These are phyloP conservation scores for Hyperopisus bebe DNA, from an alignment of 2,113 vertebrate genomes.

Conservation along the genomic window DNA sequence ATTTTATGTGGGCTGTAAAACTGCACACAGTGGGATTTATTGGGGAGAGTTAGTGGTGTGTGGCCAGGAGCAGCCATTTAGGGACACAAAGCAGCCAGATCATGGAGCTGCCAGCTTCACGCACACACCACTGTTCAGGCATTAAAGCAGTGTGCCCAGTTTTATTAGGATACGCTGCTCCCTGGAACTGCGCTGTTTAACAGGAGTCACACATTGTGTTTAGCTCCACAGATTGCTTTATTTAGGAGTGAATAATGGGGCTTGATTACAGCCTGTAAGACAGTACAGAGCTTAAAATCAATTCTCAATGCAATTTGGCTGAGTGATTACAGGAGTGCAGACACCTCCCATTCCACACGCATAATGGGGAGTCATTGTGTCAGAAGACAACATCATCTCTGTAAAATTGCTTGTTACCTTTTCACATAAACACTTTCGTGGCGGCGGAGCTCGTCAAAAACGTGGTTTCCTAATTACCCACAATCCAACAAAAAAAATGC, in stretches of 20 bases:
- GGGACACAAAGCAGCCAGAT: background rate
- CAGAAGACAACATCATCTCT: slow-evolving; percentile 57
- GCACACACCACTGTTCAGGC: slow-evolving; percentile 1
- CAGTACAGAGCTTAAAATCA: slow-evolving; percentile 60
- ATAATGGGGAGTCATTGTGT: slow-evolving; percentile 53
- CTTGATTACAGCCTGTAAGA: slow-evolving; percentile 62
- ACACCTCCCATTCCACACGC: slow-evolving; percentile 46
- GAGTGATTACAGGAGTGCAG: slow-evolving; percentile 45
- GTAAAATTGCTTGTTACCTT: slow-evolving; percentile 59
- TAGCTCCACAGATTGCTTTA: slow-evolving; percentile 45
- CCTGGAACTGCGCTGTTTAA: slow-evolving; percentile 33
- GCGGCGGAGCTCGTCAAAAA: slow-evolving; percentile 8
- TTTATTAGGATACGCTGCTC: slow-evolving; percentile 26
- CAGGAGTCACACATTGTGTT: slow-evolving; percentile 47
- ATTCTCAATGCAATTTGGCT: slow-evolving; percentile 51
- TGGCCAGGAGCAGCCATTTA: slow-evolving; percentile 3
- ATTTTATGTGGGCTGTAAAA: slow-evolving; percentile 15
- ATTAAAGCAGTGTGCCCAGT: slow-evolving; percentile 6
- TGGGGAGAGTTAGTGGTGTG: slow-evolving; percentile 11
- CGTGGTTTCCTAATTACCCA: slow-evolving; percentile 4
- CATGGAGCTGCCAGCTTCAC: background rate
- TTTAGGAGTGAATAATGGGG: slow-evolving; percentile 62
- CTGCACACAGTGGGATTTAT: slow-evolving; percentile 2
- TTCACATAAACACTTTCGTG: slow-evolving; percentile 48
- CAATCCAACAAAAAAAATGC: slow-evolving; percentile 5